phyloP scores from a whole-genome alignment of 2,797 vertebrate species.

The Lithobates sylvaticus region DNA sequence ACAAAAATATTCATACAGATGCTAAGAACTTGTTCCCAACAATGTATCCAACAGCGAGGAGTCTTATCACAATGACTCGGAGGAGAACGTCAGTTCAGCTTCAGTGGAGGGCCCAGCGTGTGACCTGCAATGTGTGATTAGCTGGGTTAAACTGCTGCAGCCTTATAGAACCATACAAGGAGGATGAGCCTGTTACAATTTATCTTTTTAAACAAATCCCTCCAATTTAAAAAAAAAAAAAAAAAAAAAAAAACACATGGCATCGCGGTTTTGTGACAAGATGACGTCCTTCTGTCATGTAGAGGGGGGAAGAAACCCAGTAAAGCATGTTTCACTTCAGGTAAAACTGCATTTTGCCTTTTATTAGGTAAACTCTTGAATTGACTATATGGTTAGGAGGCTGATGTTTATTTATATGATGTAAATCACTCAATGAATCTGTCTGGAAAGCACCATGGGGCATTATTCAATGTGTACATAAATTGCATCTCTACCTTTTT shows the following conservation, averaged over 20 bases:
- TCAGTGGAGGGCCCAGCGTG: constrained; percentile 29
- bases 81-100: constrained; percentile 18
- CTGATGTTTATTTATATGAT: no score
- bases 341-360: no score
- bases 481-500: no score
- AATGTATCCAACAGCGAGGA: constrained; percentile 31
- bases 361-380: no score
- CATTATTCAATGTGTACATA: no score
- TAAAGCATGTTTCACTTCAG: no score
- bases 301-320: no score
- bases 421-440: no score
- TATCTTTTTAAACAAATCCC: neutral
- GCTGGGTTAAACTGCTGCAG: neutral
- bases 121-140: constrained; percentile 31
- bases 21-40: constrained; percentile 23
- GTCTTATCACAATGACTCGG: constrained; percentile 30
- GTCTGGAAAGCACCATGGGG: no score
- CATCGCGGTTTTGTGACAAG: neutral
- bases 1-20: constrained; percentile 56
- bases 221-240: neutral
- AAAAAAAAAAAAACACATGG: neutral
- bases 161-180: neutral
- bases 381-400: no score
- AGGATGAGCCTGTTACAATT: neutral
- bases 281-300: neutral